phyloP scores from a whole-genome alignment of 2,113 vertebrate species.

The Pardalotus punctatus region DNA sequence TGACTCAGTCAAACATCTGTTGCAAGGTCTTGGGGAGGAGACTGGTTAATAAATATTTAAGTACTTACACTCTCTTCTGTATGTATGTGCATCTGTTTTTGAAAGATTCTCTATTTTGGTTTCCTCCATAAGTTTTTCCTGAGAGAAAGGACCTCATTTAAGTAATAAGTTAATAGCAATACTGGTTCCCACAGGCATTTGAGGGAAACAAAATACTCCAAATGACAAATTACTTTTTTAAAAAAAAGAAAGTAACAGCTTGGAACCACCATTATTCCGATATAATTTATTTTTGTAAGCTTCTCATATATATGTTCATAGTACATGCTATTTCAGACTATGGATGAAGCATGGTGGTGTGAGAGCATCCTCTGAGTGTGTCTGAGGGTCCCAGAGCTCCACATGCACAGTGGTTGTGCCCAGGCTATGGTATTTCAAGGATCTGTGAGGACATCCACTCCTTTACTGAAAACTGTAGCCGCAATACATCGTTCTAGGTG shows the following conservation, averaged over 20 bases:
- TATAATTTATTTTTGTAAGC: neutral
- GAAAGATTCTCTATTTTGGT: neutral
- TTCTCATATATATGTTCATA: neutral
- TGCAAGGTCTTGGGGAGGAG: neutral
- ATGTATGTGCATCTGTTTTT: neutral
- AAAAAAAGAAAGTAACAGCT: neutral
- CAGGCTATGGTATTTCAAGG: neutral
- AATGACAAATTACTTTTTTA: neutral
- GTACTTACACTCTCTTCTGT: neutral
- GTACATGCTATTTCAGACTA: neutral
- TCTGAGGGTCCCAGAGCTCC: neutral
- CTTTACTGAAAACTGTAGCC: neutral
- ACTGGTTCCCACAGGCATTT: neutral
- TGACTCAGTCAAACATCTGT: neutral
- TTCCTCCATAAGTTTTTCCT: neutral
- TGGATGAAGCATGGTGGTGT: rapidly evolving
- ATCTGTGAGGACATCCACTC: neutral
- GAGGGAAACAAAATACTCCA: neutral
- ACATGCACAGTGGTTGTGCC: neutral
- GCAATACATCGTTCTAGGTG: rapidly evolving
- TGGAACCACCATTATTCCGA: neutral
- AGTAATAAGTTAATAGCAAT: neutral
- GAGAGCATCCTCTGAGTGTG: neutral
- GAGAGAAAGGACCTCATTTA: neutral
- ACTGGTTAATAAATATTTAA: neutral